phyloP scores from a whole-genome alignment of 2,888 invertebrate species.

The Homarus gammarus region DNA sequence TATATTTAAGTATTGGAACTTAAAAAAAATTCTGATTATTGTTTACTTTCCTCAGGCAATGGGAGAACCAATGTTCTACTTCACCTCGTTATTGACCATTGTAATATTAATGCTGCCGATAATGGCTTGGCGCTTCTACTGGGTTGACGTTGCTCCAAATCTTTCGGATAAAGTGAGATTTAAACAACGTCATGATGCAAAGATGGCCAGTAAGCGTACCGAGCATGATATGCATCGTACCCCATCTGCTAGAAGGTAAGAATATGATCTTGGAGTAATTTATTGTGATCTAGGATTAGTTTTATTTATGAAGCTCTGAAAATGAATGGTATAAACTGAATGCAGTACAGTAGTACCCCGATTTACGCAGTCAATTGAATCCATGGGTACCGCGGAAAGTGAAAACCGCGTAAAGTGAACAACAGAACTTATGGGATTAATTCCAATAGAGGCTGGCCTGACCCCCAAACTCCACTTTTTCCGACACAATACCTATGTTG shows the following conservation, averaged over 20 bases:
- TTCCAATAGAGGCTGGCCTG: too few relatives aligned
- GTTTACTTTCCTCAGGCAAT: slow-evolving; percentile 54
- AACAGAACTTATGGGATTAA: too few relatives aligned
- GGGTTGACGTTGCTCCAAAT: slow-evolving; percentile 93
- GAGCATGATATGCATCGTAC: slow-evolving; percentile 69
- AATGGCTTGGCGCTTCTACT: slow-evolving; percentile 96
- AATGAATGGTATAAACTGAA: too few relatives aligned
- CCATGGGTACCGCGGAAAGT: too few relatives aligned
- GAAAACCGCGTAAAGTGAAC: too few relatives aligned
- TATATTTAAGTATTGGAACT: too few relatives aligned
- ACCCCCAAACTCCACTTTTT: too few relatives aligned
- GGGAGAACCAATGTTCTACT: slow-evolving; percentile 76
- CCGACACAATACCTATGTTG: too few relatives aligned
- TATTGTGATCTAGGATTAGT: too few relatives aligned
- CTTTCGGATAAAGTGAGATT: slow-evolving; percentile 89
- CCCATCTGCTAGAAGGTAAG: slow-evolving; percentile 71
- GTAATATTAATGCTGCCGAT: slow-evolving; percentile 95
- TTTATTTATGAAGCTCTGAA: neutral
- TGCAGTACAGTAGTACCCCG: too few relatives aligned
- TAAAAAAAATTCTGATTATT: too few relatives aligned
- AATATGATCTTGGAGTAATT: neutral
- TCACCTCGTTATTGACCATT: slow-evolving; percentile 82
- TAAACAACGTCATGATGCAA: slow-evolving; percentile 73
- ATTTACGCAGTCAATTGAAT: too few relatives aligned
- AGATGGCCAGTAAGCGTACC: slow-evolving; percentile 70